Evolutionary conservation across 2,797 vertebrate species (phyloP), one percentile per base, ranked within the genome.

Genomic region (Hapalemur alaotrensis): DNA sequence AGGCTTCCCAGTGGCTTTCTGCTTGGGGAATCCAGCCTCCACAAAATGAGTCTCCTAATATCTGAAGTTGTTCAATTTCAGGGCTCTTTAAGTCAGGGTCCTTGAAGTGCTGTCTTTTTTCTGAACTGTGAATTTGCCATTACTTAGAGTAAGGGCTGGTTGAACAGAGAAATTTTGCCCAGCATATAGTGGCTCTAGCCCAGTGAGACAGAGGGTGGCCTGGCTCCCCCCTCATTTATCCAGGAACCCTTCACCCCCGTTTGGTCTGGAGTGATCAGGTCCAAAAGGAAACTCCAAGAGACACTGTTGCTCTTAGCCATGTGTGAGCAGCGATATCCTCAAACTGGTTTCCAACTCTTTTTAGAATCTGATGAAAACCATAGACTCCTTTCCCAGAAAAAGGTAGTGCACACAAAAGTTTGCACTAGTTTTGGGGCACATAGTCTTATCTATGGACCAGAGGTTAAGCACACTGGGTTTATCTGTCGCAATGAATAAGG

Each of bases 201-300:
- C 35, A 41, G 61, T 1, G 41, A 89, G 52, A 59, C 43, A 72
- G 5, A 4, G 38, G 22, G 43, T 35, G 25, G 25, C 30, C 73
- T 69, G 89, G 32, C 5, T 65, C 18, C n/a, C n/a, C 41, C 35
- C 20, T 82, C 52, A 41, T 52, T 76, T 54, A 85, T 17, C 28
- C 38, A 72, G 59, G 67, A 69, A 86, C 35, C 7, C 28, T 63
- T 91, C 10, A 54, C 3, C 11, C 9, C 28, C 65, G 2, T n/a
- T 54, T 38, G 11, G 25, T 59, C n/a, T 57, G 50, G 43, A 82
- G 30, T 38, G 12, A 43, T 59, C 63, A 79, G 11, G 18, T 69
- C 57, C 84, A 57, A 80, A 72, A 93, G 46, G 57, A 90, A 90
- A 92, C 75, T 83, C 72, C 32, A 52, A 69, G 80, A 94, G 94